Percentiles rank a stretch among this genome's conserved stretches.
Conservation (phyloP, 2,113 vertebrate genomes). For the Setophaga coronata region DNA sequence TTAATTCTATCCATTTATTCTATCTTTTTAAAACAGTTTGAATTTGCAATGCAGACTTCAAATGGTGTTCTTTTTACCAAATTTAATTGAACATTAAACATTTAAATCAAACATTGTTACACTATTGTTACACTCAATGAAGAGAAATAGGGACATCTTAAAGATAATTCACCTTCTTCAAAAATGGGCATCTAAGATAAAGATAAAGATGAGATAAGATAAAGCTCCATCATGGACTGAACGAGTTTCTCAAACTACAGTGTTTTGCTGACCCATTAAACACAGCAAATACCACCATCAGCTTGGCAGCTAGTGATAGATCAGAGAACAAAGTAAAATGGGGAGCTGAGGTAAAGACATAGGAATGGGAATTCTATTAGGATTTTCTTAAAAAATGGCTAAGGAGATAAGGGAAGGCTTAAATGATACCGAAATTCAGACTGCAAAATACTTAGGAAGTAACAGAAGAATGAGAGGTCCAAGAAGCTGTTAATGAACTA, state of each 20-base stretch:
- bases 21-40: not conserved
- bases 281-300: not conserved
- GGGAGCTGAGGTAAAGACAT: not conserved
- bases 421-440: not conserved
- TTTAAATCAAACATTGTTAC: slow-evolving; percentile 1
- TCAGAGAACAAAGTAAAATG: not conserved
- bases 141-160: not conserved
- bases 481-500: not conserved
- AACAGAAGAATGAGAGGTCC: not conserved
- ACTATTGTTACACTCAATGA: not conserved
- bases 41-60: not conserved
- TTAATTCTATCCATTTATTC: not conserved
- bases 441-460: not conserved
- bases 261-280: not conserved
- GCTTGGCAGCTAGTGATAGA: not conserved
- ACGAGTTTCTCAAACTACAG: not conserved
- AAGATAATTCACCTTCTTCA: not conserved
- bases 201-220: not conserved
- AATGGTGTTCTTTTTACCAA: not conserved
- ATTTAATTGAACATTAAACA: slow-evolving; percentile 7
- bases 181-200: not conserved
- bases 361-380: not conserved
- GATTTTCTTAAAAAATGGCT: not conserved
- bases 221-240: not conserved
- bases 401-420: not conserved